phyloP scores from a whole-genome alignment of 2,888 invertebrate species.

The Agrotis ipsilon region DNA sequence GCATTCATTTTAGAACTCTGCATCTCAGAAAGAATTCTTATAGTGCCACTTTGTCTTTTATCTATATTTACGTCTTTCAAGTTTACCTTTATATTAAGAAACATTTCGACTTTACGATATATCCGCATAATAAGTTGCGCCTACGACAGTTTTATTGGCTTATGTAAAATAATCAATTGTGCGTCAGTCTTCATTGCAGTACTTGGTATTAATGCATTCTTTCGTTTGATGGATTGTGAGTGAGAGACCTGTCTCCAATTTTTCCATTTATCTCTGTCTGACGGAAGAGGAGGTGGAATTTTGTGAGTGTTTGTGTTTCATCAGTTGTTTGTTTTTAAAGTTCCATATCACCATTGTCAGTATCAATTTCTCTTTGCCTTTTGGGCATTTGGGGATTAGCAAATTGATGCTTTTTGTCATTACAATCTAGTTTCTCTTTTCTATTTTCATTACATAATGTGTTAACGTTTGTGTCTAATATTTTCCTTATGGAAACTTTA shows the following conservation, averaged over 20 bases:
- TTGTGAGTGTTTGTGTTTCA: slow-evolving; percentile 9
- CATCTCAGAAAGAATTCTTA: neutral
- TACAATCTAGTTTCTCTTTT: neutral
- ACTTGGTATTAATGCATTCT: slow-evolving; percentile 74
- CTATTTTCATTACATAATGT: neutral
- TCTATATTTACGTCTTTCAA: neutral
- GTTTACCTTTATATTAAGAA: slow-evolving; percentile 17
- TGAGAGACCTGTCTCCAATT: slow-evolving; percentile 65
- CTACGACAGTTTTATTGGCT: slow-evolving; percentile 45
- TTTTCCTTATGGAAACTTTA: neutral
- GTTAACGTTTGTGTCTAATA: neutral
- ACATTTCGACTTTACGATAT: slow-evolving; percentile 32
- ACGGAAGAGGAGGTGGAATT: slow-evolving; percentile 46
- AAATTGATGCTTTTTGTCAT: neutral
- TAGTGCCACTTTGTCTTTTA: neutral
- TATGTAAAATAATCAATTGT: slow-evolving; percentile 43
- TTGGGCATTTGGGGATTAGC: neutral
- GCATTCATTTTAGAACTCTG: neutral
- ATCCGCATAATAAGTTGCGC: slow-evolving; percentile 16
- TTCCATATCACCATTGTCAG: too few relatives aligned
- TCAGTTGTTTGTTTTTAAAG: neutral
- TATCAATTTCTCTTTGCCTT: neutral
- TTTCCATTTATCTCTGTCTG: slow-evolving; percentile 72
- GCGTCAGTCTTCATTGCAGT: slow-evolving; percentile 66
- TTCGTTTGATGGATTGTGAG: slow-evolving; percentile 73